phyloP scores from a whole-genome alignment of 2,113 vertebrate species.

The Parotia lawesii region DNA sequence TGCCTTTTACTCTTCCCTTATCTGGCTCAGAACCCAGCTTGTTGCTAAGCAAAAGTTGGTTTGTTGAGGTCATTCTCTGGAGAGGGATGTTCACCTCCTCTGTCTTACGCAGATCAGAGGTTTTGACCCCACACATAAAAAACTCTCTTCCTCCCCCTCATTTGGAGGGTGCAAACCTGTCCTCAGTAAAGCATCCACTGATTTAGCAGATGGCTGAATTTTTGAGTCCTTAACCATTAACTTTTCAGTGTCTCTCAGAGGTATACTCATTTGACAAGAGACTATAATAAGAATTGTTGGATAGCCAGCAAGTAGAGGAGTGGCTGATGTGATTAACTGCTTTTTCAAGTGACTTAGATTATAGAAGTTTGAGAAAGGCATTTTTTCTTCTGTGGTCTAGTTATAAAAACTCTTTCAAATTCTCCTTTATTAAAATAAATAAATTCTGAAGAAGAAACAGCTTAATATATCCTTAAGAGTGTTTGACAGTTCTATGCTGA shows the following conservation, averaged over 20 bases:
- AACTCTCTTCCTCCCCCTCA: background rate
- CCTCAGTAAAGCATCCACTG: background rate
- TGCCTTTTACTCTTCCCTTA: background rate
- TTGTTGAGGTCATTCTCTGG: background rate
- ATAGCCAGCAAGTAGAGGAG: background rate
- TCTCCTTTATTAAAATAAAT: background rate
- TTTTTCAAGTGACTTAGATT: background rate
- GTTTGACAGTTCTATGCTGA: background rate
- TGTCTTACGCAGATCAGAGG: background rate
- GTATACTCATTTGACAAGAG: background rate
- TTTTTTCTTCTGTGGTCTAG: background rate
- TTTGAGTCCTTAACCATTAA: background rate
- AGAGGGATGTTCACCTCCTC: background rate
- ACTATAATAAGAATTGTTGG: background rate
- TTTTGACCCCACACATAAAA: background rate
- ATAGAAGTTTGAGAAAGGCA: background rate
- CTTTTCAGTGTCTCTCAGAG: background rate
- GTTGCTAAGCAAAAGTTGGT: background rate
- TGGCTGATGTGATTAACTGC: background rate
- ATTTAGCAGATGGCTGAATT: background rate
- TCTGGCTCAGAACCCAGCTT: background rate
- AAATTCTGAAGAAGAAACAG: background rate
- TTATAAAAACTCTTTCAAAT: background rate
- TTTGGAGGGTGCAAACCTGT: background rate
- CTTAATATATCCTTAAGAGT: background rate